A percentile compares a stretch with the other conserved stretches of the same genome.
Conservation (phyloP, 2,888 invertebrate species). For the Cyclophora punctaria region DNA sequence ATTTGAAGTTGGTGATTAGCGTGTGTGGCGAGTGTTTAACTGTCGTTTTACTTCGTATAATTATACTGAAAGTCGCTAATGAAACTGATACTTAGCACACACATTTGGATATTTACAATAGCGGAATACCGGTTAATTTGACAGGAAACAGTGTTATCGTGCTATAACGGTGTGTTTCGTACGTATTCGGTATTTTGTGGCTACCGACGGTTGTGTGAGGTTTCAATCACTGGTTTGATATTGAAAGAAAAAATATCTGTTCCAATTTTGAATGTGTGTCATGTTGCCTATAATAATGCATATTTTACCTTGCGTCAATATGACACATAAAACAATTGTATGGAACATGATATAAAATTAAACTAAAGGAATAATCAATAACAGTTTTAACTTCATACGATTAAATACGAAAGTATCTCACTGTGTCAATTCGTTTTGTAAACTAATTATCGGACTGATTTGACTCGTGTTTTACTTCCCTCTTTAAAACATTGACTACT, state of each 20-base stretch:
- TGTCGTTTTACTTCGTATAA: constrained; percentile 20
- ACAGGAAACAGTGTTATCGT: constrained; percentile 34
- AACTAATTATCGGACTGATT: too few species aligned
- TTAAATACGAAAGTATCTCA: too few species aligned
- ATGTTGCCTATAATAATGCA: too few species aligned
- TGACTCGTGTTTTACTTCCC: too few species aligned
- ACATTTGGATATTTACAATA: constrained; percentile 22
- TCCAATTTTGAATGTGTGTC: constrained; percentile 4
- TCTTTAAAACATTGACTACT: too few species aligned
- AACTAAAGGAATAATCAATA: too few species aligned
- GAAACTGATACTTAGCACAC: constrained; percentile 18
- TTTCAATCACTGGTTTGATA: constrained; percentile 6
- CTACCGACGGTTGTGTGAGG: constrained; percentile 2
- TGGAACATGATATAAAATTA: too few species aligned
- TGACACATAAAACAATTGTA: too few species aligned
- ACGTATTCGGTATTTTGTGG: constrained; percentile 5
- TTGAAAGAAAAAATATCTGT: constrained; percentile 10
- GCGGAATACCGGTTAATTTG: constrained; percentile 20
- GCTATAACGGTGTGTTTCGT: constrained; percentile 21
- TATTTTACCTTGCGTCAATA: too few species aligned
- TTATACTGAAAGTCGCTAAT: constrained; percentile 20
- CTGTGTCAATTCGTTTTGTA: too few species aligned
- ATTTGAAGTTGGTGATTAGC: too few species aligned
- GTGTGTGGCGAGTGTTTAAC: constrained; percentile 7
- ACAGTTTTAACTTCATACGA: too few species aligned